Evolutionary conservation across 2,888 invertebrate species (phyloP).

Genomic region (Willowsia nigromaculata): DNA sequence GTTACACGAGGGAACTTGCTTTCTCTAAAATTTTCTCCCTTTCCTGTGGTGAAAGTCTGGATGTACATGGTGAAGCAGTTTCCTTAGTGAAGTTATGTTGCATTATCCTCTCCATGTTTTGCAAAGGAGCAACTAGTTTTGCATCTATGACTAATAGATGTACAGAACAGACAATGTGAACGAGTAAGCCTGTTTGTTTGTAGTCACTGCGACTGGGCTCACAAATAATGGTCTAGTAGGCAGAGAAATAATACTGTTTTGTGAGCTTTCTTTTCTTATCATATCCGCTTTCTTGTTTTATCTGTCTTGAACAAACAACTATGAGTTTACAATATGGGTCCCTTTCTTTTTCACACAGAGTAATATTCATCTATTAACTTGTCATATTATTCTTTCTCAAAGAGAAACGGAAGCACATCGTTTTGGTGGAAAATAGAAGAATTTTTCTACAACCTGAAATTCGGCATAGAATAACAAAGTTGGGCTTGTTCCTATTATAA

Average conservation of each 20-base stretch:
- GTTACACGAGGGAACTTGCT: neutral
- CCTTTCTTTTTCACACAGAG: neutral
- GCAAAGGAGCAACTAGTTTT: neutral
- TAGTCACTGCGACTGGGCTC: neutral
- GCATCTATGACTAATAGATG: neutral
- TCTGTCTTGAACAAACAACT: neutral
- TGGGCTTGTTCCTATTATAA: too few species aligned
- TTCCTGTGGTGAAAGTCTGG: neutral
- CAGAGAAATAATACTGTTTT: neutral
- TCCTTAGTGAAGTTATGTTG: neutral
- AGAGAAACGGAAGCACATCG: too few species aligned
- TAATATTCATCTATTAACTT: neutral
- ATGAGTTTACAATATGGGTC: neutral
- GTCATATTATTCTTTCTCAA: too few species aligned
- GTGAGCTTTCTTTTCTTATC: neutral
- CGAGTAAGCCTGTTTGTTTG: neutral
- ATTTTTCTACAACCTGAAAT: too few species aligned
- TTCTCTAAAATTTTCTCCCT: too few species aligned
- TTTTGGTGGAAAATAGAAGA: too few species aligned
- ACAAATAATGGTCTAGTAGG: neutral
- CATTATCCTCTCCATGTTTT: neutral
- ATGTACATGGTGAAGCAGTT: neutral
- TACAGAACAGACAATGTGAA: neutral
- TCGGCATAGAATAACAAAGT: too few species aligned
- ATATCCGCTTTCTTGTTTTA: slow-evolving; percentile 13